phyloP scores from a whole-genome alignment of 2,113 vertebrate species.

The Accipiter cooperii region DNA sequence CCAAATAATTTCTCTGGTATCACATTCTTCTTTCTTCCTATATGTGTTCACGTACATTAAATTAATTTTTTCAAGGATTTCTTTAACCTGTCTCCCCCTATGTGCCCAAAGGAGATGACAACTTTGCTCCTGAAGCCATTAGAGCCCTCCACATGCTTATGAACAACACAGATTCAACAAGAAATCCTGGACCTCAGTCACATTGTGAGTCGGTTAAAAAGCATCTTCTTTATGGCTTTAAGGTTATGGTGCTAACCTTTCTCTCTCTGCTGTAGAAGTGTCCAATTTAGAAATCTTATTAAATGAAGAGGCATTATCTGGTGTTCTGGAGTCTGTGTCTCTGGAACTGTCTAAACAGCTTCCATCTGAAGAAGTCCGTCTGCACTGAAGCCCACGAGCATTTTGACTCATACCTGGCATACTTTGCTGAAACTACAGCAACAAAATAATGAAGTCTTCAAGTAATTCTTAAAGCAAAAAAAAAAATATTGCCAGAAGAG shows the following conservation, averaged over 20 bases:
- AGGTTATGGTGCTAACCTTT: slow-evolving; percentile 68
- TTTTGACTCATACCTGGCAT: slow-evolving; percentile 79
- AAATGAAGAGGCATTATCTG: slow-evolving; percentile 72
- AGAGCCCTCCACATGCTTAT: too few species aligned
- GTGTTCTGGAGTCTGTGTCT: slow-evolving; percentile 80
- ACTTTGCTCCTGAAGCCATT: too few species aligned
- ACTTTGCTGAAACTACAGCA: slow-evolving; percentile 73
- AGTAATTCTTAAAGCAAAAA: neutral
- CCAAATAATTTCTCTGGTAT: too few species aligned
- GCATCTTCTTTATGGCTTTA: neutral
- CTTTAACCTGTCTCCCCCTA: too few species aligned
- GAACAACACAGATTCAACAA: neutral
- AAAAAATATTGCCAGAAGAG: neutral
- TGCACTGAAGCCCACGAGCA: slow-evolving; percentile 76
- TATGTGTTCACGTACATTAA: too few species aligned
- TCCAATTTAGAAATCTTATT: slow-evolving; percentile 70
- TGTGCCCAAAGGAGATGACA: too few species aligned
- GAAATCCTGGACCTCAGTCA: neutral
- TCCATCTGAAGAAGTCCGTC: slow-evolving; percentile 80
- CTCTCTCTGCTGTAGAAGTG: slow-evolving; percentile 60
- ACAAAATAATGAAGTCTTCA: neutral
- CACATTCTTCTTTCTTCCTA: too few species aligned
- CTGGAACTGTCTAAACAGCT: slow-evolving; percentile 82
- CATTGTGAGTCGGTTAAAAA: neutral
- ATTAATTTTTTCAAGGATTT: too few species aligned